phyloP scores from a whole-genome alignment of 1,140 invertebrate genomes.

The Pteromalus puparum region DNA sequence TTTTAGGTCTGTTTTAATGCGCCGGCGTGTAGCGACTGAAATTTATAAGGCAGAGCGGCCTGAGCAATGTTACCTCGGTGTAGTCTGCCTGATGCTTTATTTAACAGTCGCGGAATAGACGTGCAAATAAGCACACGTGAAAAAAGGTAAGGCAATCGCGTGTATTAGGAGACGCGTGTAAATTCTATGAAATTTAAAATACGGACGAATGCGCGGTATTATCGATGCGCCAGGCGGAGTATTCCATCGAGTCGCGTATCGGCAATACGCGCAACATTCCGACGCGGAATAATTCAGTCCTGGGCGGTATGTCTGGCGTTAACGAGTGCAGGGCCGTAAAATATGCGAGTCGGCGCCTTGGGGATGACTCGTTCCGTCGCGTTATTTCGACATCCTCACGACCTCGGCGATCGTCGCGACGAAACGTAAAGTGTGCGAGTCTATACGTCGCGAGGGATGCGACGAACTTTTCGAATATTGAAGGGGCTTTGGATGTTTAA shows the following conservation, averaged over 20 bases:
- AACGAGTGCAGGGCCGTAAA: neutral
- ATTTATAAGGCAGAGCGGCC: neutral
- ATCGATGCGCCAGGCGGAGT: too few relatives aligned
- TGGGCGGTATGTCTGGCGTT: neutral
- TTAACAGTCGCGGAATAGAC: neutral
- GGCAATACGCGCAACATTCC: too few relatives aligned
- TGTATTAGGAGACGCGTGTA: neutral
- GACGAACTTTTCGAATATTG: too few relatives aligned
- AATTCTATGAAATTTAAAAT: neutral
- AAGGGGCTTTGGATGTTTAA: neutral
- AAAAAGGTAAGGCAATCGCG: neutral
- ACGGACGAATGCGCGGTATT: too few relatives aligned
- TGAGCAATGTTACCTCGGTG: neutral
- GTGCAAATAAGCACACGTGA: too few relatives aligned
- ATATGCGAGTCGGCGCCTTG: conserved; percentile 1
- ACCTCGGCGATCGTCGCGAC: neutral
- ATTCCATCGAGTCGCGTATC: too few relatives aligned
- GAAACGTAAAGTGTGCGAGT: neutral
- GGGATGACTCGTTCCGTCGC: conserved; percentile 40
- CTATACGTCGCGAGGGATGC: neutral
- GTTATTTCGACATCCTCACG: neutral
- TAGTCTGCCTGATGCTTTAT: neutral
- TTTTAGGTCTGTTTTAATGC: conserved; percentile 32
- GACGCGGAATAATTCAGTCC: too few relatives aligned
- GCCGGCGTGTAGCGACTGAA: neutral